Base-by-base conservation (phyloP, 2,888 invertebrate species). In the Hypomecis atomaria region DNA sequence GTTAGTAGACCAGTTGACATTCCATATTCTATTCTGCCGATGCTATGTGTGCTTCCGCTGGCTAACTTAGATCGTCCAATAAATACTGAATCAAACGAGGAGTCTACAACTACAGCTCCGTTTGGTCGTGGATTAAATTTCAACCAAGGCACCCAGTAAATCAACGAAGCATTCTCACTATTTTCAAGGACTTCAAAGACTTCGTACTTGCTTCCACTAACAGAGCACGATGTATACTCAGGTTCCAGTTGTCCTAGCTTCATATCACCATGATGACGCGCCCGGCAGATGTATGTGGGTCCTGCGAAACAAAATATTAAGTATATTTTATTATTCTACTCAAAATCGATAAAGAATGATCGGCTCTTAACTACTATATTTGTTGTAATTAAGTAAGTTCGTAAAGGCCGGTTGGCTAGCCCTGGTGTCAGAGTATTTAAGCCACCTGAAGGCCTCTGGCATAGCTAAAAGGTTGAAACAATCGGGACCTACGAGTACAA, bases 71-170 rank as follows among this genome's bases (percentile, higher is more conserved):
- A 78, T 65, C 91, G 81, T 48, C 92, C 92, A 61, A 92, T 83
- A 66, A 91, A 89, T 54, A 87, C 83, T 0, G 87, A 86, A 76
- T 88, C 88, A 38, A 76, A 81, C 6, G 90, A 84, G 8, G 87
- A 85, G 68, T 90, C 94, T 6, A 94, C 94, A 0, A 94, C 92
- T 5, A 97, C 95, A 9, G 95, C 94, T 6, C 97, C 97, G 64
- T 93, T 93, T 0, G 96, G 96, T 65, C 94, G 93, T 1, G 93
- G 93, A 72, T 86, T 86, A 80, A 95, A 96, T 83, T 95, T 96
- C 70, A 94, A 93, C 96, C 97, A 97, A n/a, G 93, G 87, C 48
- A 94, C 93, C 97, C 98, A 98, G 67, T 94, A 94, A 48, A 97
- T 92, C 62, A 96, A 93, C 0, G 96, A 96, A 64, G 96, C 95